Evolutionary conservation across 1,140 invertebrate species (phyloP), one percentile per base, ranked within the genome.

Genomic region (Ceratoteleas bidentatus): DNA sequence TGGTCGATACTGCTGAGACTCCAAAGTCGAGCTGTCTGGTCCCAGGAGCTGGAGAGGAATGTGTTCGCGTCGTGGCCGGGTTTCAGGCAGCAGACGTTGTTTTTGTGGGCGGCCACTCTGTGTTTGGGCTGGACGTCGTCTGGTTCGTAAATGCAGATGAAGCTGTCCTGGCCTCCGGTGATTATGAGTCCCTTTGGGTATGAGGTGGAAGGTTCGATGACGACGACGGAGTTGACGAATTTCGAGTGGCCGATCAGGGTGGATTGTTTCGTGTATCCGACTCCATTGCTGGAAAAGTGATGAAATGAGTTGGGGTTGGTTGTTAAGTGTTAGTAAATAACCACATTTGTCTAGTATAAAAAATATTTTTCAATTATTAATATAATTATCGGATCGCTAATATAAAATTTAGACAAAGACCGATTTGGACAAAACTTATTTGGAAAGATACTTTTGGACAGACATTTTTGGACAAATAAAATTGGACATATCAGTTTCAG

Each of bases 21-120:
- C 97, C 97, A 98, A 14, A 98, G 91, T 85, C 95, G 94, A 0
- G 96, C 96, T 10, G 96, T 96, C 77, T 93, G 93, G 88, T 99
- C 98, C 98, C 97, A 99, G 9, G 97, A 99, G 47, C 97, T 96
- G 86, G 95, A 97, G 13, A 95, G 86, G 87, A 96, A 92, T 13
- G 93, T 92, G 34, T 87, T 90, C 7, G 85, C 57, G 52, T 93
- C 92, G 56, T 92, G 92, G 4, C 94, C 93, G 68, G 92, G 88
- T 43, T 90, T 92, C 15, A 96, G 88, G 69, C 93, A 92, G 90
- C 95, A 96, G 0, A 97, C 94, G 45, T 95, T 96, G 86, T 96
- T 95, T 68, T 94, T 93, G 88, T 99, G 98, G 6, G 96, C 96
- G 77, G 94, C 93, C 5, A 98, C 91, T 43, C 93, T 94, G 6